Conservation (phyloP, 2,113 vertebrate species). For the Siniperca knerii region DNA sequence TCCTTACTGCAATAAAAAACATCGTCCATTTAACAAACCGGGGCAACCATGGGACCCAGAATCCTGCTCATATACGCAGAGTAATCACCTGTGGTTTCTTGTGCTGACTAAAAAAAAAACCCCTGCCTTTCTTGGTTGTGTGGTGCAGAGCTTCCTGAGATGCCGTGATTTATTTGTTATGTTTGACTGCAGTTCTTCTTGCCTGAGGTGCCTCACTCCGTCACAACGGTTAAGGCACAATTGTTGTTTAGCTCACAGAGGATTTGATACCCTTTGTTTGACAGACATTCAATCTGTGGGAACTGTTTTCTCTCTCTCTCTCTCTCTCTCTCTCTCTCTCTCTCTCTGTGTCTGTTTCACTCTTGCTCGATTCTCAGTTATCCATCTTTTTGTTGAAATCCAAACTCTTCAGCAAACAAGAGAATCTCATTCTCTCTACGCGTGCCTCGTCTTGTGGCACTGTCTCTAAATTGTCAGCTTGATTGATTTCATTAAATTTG, state of each 20-base stretch:
- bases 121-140: constrained; percentile 60
- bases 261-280: constrained; percentile 76
- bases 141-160: constrained; percentile 73
- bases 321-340: constrained; percentile 1
- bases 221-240: constrained; percentile 75
- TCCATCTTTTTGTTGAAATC: constrained; percentile 33
- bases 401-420: constrained; percentile 57
- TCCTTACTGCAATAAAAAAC: constrained; percentile 40
- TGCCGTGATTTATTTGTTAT: constrained; percentile 75
- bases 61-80: constrained; percentile 53
- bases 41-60: constrained; percentile 48
- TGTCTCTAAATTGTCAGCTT: constrained; percentile 50
- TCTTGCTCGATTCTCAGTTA: constrained; percentile 14
- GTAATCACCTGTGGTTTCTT: constrained; percentile 68
- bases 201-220: constrained; percentile 55
- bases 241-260: constrained; percentile 76
- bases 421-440: constrained; percentile 45
- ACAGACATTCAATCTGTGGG: constrained; percentile 80
- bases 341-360: neutral
- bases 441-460: constrained; percentile 58
- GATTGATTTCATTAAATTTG: constrained; percentile 69
- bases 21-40: constrained; percentile 34
- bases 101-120: constrained; percentile 59
- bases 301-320: constrained; percentile 54
- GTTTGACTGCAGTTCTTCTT: constrained; percentile 70